Evolutionary conservation across 2,888 invertebrate genomes (phyloP).

Genomic region (Oegoconia quadripuncta): DNA sequence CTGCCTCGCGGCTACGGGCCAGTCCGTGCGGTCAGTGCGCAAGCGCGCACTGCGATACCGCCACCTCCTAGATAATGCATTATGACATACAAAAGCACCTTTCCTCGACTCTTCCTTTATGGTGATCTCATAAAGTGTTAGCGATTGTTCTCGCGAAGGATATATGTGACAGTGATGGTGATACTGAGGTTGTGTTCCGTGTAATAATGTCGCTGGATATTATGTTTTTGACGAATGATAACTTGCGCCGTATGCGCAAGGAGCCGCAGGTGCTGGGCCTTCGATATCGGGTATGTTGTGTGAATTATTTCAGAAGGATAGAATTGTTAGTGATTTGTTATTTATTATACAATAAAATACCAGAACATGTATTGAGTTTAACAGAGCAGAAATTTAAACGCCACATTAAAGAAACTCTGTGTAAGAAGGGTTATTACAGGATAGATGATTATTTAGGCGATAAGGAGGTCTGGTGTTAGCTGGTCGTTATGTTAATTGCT

Average conservation of each 20-base stretch:
- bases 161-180: conserved; percentile 45
- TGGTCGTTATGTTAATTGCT: no score
- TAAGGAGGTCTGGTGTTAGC: no score
- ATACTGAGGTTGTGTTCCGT: conserved; percentile 35
- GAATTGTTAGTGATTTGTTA: no score
- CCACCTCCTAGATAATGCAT: conserved; percentile 63
- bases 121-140: conserved; percentile 46
- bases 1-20: conserved; percentile 15
- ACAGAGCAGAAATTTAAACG: no score
- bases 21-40: conserved; percentile 51
- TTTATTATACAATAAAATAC: no score
- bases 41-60: conserved; percentile 42
- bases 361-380: no score
- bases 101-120: conserved; percentile 48
- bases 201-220: conserved; percentile 69
- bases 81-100: conserved; percentile 60
- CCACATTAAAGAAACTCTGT: no score
- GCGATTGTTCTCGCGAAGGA: conserved; percentile 32
- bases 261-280: conserved; percentile 68
- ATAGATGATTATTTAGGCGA: no score
- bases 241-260: conserved; percentile 70
- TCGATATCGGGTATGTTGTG: conserved; percentile 65
- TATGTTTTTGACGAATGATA: conserved; percentile 77
- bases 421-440: no score
- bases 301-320: neutral